Percentiles rank a stretch among this genome's conserved stretches.
These are phyloP conservation scores for Planococcus citri DNA, from an alignment of 1,140 invertebrate genomes.

Conservation along the genomic window DNA sequence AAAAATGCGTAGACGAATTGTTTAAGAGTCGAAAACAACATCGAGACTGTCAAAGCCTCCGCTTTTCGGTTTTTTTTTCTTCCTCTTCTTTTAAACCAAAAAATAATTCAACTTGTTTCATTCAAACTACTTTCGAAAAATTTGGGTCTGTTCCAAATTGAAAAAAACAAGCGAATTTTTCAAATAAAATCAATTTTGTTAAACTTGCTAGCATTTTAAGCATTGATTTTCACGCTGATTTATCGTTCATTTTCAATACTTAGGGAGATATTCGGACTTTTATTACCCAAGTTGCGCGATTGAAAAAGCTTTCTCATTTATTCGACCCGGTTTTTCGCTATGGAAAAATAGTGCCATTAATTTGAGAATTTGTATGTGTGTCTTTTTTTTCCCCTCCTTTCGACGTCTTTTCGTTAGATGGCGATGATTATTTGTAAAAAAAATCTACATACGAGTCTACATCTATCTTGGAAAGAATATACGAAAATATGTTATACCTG, in stretches of 20 bases:
- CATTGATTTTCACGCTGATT: conserved; percentile 11
- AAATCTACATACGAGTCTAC: no score
- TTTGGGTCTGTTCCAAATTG: conserved; percentile 7
- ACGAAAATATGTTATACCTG: no score
- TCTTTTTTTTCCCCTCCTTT: no score
- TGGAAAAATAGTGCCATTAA: neutral
- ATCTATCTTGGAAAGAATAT: no score
- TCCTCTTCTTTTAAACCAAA: neutral
- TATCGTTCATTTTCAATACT: conserved; percentile 4
- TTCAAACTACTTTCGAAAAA: conserved; percentile 5
- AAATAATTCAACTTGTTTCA: conserved; percentile 14
- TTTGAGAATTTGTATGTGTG: no score
- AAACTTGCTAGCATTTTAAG: neutral
- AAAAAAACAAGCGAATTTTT: conserved; percentile 18
- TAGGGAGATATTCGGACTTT: conserved; percentile 5
- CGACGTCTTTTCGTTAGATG: no score
- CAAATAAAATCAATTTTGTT: conserved; percentile 10
- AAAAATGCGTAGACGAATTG: no score
- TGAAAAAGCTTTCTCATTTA: conserved; percentile 10
- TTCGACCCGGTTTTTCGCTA: neutral
- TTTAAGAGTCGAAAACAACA: no score
- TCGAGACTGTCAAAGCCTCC: no score
- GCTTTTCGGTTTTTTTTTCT: no score
- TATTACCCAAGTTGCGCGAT: neutral
- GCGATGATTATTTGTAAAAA: no score